Percentiles rank a stretch among this genome's conserved stretches.
These are phyloP conservation scores for Leucoraja ocellata DNA, from an alignment of 2,797 vertebrate species.

Conservation along the genomic window DNA sequence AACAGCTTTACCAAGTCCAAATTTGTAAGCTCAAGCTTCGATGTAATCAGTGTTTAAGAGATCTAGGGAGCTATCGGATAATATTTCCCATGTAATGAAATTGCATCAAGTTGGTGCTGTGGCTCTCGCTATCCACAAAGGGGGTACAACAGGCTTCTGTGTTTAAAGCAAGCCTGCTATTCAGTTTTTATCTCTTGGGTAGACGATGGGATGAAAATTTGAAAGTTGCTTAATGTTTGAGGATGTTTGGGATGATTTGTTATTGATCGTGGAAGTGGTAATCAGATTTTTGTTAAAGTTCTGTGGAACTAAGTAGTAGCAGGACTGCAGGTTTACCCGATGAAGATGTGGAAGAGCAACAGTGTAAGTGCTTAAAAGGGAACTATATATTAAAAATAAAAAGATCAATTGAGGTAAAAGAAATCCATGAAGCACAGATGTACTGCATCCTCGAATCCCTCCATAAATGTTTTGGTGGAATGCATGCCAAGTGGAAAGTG, in stretches of 20 bases:
- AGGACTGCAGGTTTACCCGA: background rate
- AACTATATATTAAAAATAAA: background rate
- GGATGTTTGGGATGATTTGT: background rate
- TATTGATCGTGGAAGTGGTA: background rate
- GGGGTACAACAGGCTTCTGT: background rate
- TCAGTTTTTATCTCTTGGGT: background rate
- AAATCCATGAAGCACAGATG: background rate
- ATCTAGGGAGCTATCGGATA: background rate
- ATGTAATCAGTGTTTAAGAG: background rate
- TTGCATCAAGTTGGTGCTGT: background rate
- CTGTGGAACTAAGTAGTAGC: background rate
- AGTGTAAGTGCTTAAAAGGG: background rate
- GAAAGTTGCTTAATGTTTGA: background rate
- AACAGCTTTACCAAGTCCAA: conserved; percentile 1
- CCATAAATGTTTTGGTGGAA: background rate
- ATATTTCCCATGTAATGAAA: background rate
- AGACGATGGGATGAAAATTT: too few relatives aligned
- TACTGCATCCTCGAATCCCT: background rate
- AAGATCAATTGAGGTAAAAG: background rate
- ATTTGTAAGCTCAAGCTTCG: background rate
- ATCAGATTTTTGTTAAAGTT: background rate
- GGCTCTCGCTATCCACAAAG: background rate
- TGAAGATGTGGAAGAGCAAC: background rate
- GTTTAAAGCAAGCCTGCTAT: background rate
- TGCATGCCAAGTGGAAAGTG: background rate